Evolutionary conservation across 2,797 vertebrate genomes (phyloP), one percentile per base, ranked within the genome.

Genomic region (Danio aesculapii): DNA sequence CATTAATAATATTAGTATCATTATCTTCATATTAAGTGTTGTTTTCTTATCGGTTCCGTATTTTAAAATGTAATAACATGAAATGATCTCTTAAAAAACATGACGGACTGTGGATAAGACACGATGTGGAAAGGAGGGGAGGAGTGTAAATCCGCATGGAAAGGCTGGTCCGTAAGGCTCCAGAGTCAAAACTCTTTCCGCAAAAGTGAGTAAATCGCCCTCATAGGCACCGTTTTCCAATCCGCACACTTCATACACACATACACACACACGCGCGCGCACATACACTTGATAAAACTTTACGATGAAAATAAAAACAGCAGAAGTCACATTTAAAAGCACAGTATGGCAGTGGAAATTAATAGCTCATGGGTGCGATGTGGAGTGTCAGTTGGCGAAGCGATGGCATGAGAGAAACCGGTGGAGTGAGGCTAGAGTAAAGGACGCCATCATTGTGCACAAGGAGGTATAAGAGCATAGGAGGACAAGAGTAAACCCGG

Each of bases 291-390:
- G 69, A 64, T 63, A 70, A 68, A 68, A 67, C 50, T 30, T 17
- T 41, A 64, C 79, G 58, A 74, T 69, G 59, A 75, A 55, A 79
- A 71, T 72, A 70, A 85, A 81, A 44, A 74, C 62, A 64, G 49
- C 55, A 47, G 41, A 82, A 84, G 61, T 77, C 57, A 81, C 80
- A 68, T 77, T 91, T 91, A 91, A 84, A 94, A 96, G 96, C 93
- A 97, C 94, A 95, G 92, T 84, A 90, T 95, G 96, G 95, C 95
- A 94, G 95, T 94, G 92, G 92, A 77, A 94, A 90, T 84, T 87
- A 93, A 93, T 91, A 92, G 91, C 92, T 92, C 86, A 46, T 88
- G 89, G 86, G 81, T 85, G 89, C 73, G 70, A 64, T 39, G 58
- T 53, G 57, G 57, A 75, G 81, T 70, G 67, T 82, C 68, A 53